Base-by-base conservation (phyloP, 1,140 invertebrate species). In the Drosophila leontia region DNA sequence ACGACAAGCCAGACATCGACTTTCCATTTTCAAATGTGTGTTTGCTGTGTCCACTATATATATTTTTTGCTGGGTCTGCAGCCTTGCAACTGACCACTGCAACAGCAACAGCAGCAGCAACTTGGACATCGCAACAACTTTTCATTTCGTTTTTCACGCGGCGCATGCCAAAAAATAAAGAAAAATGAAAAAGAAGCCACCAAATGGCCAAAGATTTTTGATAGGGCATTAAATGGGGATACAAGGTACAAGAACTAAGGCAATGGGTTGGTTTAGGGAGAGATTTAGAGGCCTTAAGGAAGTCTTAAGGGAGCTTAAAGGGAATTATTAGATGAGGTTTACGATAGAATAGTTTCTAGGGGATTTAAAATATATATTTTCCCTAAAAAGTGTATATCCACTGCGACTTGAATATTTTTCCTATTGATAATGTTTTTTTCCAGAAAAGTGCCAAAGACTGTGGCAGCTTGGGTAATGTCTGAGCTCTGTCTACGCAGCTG, bases 61-160 rank as follows among this genome's bases (percentile, higher is more conserved):
- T 75, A 15, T 55, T 39, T 26, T 82, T 78, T 63, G 74, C 80
- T 74, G 79, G 61, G 53, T 68, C 53, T 56, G 75, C 80, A 80
- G 80, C 74, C 74, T 82, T 71, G 55, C 80, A 77, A 78, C 80
- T 67, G 57, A 59, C 79, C 47, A 64, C 76, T 41, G 37, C 76
- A 56, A 15, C 61, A 59, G 32, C 78, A 65, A 59, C 75, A 71
- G 44, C 57, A 50, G 61, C 80, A 63, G 50, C 68, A 42, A 44
- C 65, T 58, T 58, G 70, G 42, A 58, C 77, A 75, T 35, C 57
- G 77, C 83, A 87, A 88, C 80, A 78, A 87, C 84, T 87, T 87
- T 87, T 87, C 84, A 88, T 87, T 87, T 87, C 85, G 72, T 80
- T 88, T 87, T 88, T 83, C 82, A 82, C 83, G 82, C 77, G 81